Evolutionary conservation across 1,140 invertebrate genomes (phyloP).

Genomic region (Tetramorium alpestre): DNA sequence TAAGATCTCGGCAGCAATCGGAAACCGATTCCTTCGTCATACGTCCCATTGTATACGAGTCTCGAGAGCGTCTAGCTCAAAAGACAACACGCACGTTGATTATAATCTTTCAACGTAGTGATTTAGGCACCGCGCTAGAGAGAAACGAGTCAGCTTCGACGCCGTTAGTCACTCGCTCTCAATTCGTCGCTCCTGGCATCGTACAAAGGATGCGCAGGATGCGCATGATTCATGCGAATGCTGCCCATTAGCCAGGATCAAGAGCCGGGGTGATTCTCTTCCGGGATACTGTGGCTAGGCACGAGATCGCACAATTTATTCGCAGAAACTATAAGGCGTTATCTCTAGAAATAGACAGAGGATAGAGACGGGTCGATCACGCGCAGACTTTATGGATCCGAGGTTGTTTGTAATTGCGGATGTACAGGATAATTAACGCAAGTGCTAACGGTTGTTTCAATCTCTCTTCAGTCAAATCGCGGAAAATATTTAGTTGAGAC

Average conservation of each 20-base stretch:
- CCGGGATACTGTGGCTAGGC: conserved; percentile 7
- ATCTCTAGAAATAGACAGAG: conserved; percentile 12
- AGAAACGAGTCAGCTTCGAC: conserved; percentile 30
- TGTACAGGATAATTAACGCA: conserved; percentile 8
- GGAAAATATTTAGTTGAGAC: neutral
- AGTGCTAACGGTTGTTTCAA: conserved; percentile 2
- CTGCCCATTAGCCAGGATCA: conserved; percentile 19
- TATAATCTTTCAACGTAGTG: conserved; percentile 75
- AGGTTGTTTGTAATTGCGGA: conserved; percentile 5
- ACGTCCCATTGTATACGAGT: conserved; percentile 61
- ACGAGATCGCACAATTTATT: conserved; percentile 8
- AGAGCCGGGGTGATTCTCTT: conserved; percentile 34
- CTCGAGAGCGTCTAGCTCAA: conserved; percentile 44
- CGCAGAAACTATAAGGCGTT: conserved; percentile 51
- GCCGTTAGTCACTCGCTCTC: conserved; percentile 67
- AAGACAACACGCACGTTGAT: conserved; percentile 69
- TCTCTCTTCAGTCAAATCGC: neutral
- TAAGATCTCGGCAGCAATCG: conserved; percentile 40
- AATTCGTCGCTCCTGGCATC: conserved; percentile 64
- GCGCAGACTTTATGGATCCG: conserved; percentile 29
- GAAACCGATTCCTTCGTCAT: conserved; percentile 67
- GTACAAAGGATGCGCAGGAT: conserved; percentile 30
- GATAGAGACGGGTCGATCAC: conserved; percentile 21
- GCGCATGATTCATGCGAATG: conserved; percentile 46
- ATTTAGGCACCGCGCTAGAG: conserved; percentile 64